Percentiles rank a stretch among this genome's conserved stretches.
Conservation (phyloP, 2,113 vertebrate genomes). For the Notiomystis cincta region DNA sequence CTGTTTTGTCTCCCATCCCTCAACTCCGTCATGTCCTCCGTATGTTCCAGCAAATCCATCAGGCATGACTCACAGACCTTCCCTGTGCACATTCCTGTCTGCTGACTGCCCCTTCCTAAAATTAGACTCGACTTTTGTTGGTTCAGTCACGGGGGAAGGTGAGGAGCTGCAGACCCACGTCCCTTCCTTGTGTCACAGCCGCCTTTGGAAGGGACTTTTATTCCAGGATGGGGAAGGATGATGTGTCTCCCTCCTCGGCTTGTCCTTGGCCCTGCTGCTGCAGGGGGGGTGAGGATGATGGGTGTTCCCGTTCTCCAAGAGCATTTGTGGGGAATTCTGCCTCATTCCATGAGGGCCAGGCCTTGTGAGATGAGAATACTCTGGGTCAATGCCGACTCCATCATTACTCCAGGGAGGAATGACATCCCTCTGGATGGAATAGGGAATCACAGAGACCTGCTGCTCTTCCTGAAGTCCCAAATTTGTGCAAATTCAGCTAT, state of each 20-base stretch:
- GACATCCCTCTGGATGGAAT: background rate
- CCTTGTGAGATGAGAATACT: background rate
- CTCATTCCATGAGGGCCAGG: background rate
- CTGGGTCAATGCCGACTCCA: accelerated
- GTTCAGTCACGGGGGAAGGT: background rate
- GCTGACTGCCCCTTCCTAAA: slow-evolving; percentile 59
- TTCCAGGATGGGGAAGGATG: background rate
- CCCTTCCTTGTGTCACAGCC: background rate
- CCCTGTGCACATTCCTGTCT: slow-evolving; percentile 1
- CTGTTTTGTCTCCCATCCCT: slow-evolving; percentile 42
- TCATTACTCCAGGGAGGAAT: background rate
- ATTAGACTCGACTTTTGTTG: slow-evolving; percentile 5
- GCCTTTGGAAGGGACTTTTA: background rate
- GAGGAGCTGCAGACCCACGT: background rate
- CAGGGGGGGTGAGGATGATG: background rate
- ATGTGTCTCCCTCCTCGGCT: background rate
- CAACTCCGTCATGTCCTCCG: background rate
- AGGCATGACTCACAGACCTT: slow-evolving; percentile 54
- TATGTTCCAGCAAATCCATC: slow-evolving; percentile 28
- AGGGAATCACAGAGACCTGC: background rate
- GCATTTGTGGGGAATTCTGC: background rate
- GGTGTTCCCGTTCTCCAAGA: background rate
- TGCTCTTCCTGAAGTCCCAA: background rate
- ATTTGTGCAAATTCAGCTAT: background rate
- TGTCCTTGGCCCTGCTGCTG: background rate